Base-by-base conservation (phyloP, 2,888 invertebrate genomes). In the Watsonalla binaria region DNA sequence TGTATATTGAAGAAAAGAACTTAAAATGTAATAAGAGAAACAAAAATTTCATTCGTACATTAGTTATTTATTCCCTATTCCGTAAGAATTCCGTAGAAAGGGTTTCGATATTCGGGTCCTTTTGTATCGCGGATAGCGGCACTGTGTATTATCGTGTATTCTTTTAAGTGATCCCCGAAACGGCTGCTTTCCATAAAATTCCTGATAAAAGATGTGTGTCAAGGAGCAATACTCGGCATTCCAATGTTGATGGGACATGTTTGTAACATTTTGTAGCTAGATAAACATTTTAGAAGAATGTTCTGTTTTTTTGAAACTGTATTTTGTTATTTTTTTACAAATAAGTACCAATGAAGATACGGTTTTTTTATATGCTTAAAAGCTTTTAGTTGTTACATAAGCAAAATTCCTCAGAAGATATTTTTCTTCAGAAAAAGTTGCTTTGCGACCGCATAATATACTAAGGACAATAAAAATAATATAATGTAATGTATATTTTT, bases 101-200 rank as follows among this genome's bases (percentile, higher is more conserved):
- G 50, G 14, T 47, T 48, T 57, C 33, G 51, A 46, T 42, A 45
- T 57, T 51, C 51, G 58, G 61, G 68, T 60, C 64, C 72, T 74
- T 70, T 71, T 68, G 71, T 66, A 53, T 46, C 56, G 47, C 56
- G 57, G 51, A 46, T 56, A 35, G 14, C 37, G 37, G 49, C 54
- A 60, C 55, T 57, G 63, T 63, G 66, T 70, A 72, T 79, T 80
- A 84, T 78, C 80, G 72, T 66, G 61, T 63, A 68, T 63, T 72
- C 75, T 74, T 78, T 76, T 79, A 82, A 87, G 86, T 86, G 81
- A 80, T 66, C 66, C 69, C 68, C 72, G 68, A 68, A 70, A 74
- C 70, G 76, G 70, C 81, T 82, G 75, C 75, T 84, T 81, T 75
- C 81, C 83, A 85, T 86, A 86, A 83, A 80, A 73, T 70, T 70